A percentile compares a stretch with the other conserved stretches of the same genome.
Evolutionary conservation across 2,113 vertebrate genomes (phyloP).

Genomic region (Carassius carassius): DNA sequence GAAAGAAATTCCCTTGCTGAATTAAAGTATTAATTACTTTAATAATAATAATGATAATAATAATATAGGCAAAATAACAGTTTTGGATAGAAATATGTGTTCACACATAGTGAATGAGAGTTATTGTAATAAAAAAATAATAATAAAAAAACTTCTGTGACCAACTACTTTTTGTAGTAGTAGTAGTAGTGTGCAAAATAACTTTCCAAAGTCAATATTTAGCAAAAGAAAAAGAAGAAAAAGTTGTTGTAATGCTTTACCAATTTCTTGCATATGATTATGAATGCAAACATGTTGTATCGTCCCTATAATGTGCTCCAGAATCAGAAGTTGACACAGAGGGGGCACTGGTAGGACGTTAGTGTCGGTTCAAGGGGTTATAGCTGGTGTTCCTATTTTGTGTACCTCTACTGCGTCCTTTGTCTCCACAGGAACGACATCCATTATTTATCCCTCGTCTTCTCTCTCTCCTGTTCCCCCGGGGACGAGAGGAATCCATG

Average conservation of each 20-base stretch:
- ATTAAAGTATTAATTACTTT: too few species aligned
- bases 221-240: not conserved
- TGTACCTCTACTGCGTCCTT: constrained; percentile 52
- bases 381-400: constrained; percentile 48
- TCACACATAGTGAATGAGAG: not conserved
- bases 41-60: too few species aligned
- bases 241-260: not conserved
- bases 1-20: too few species aligned
- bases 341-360: constrained; percentile 35
- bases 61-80: too few species aligned
- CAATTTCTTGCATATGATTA: not conserved
- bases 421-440: constrained; percentile 56
- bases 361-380: constrained; percentile 46
- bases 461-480: constrained; percentile 62
- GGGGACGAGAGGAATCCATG: constrained; percentile 58
- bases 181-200: not conserved
- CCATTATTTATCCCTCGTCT: constrained; percentile 68
- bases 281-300: not conserved
- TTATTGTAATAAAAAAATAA: not conserved
- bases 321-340: constrained; percentile 14
- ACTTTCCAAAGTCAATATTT: not conserved
- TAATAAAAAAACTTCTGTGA: not conserved
- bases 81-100: too few species aligned
- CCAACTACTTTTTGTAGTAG: not conserved
- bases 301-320: not conserved